A percentile compares a stretch with the other conserved stretches of the same genome.
These are phyloP conservation scores for Alectoris magna DNA, from an alignment of 2,797 vertebrate genomes.

Conservation along the genomic window DNA sequence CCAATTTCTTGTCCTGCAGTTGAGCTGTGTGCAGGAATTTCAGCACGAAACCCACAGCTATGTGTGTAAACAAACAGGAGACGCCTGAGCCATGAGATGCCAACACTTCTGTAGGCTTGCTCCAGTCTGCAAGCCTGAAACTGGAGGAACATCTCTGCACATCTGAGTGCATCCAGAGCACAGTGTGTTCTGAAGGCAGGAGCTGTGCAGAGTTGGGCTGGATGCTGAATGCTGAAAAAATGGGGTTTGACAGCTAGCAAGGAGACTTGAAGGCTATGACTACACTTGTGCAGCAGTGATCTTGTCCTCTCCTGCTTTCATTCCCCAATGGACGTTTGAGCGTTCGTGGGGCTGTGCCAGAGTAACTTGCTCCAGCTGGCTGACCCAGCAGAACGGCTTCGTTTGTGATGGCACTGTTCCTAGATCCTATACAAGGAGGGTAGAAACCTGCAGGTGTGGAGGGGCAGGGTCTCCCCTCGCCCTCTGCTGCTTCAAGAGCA, in stretches of 20 bases:
- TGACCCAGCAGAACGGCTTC: not conserved
- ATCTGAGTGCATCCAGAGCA: not conserved
- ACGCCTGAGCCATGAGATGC: not conserved
- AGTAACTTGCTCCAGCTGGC: not conserved
- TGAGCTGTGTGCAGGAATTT: not conserved
- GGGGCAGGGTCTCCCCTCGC: not conserved
- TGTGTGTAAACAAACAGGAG: accelerated
- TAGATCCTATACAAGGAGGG: not conserved
- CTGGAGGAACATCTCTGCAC: not conserved
- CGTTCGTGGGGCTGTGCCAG: not conserved
- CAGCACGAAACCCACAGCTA: not conserved
- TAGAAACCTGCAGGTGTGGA: not conserved
- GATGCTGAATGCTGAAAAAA: accelerated
- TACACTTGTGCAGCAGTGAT: not conserved
- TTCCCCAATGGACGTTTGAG: not conserved
- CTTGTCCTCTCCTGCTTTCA: not conserved
- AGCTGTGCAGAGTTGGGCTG: not conserved
- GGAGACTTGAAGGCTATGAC: not conserved
- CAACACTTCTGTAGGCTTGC: not conserved
- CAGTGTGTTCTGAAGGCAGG: not conserved
- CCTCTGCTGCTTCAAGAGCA: not conserved
- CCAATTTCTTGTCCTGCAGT: not conserved
- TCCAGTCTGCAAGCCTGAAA: accelerated
- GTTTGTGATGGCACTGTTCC: not conserved
- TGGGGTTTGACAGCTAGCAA: not conserved